phyloP scores from a whole-genome alignment of 2,797 vertebrate genomes.

The Loris lydekkerianus region DNA sequence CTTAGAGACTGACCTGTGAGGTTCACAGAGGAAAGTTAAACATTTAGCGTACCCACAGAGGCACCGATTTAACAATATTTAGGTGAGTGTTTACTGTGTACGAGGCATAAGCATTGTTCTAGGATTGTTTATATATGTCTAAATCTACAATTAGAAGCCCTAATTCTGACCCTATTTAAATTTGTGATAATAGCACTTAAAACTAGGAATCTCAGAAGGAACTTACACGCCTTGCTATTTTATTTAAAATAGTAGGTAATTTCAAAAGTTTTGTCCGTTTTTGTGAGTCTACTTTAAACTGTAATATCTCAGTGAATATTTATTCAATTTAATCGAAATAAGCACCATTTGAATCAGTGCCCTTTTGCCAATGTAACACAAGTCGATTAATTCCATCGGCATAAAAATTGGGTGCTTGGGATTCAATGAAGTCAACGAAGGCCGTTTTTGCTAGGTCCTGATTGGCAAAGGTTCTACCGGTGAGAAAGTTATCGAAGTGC shows the following conservation, averaged over 20 bases:
- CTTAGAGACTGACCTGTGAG: not conserved
- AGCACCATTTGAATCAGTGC: too few species aligned
- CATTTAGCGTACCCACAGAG: not conserved
- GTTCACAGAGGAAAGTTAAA: slow-evolving; percentile 19
- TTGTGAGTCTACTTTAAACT: too few species aligned
- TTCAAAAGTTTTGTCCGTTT: too few species aligned
- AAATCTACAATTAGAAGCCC: not conserved
- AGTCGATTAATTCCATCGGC: too few species aligned
- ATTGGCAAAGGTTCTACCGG: too few species aligned
- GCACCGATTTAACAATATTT: not conserved
- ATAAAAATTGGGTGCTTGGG: too few species aligned
- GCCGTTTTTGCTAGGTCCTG: too few species aligned
- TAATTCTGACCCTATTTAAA: slow-evolving; percentile 16
- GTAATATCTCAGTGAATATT: too few species aligned
- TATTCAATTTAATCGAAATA: too few species aligned
- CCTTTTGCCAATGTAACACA: too few species aligned
- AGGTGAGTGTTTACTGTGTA: not conserved
- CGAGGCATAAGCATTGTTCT: not conserved
- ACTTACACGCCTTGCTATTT: not conserved
- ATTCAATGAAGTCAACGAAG: too few species aligned
- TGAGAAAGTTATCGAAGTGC: too few species aligned
- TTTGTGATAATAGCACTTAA: not conserved
- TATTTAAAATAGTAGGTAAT: slow-evolving; percentile 4
- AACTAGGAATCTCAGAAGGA: not conserved
- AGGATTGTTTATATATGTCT: not conserved